Evolutionary conservation across 2,113 vertebrate species (phyloP).

Genomic region (Psephotus haematonotus): DNA sequence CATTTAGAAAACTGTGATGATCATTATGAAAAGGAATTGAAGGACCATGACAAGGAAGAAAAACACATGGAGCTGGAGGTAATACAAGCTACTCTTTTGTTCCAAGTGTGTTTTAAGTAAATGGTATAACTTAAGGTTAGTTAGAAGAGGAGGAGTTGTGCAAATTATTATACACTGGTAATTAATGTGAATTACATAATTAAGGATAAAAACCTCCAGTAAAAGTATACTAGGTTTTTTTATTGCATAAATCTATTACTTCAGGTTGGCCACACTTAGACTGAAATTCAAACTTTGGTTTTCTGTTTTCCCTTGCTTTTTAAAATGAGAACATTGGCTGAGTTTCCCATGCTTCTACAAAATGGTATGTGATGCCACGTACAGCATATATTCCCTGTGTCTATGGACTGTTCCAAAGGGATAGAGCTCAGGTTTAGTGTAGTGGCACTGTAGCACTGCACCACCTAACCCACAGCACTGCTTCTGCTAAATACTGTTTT

Average conservation of each 20-base stretch:
- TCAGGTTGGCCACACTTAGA: background rate
- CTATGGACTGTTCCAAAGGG: background rate
- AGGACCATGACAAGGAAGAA: slow-evolving; percentile 52
- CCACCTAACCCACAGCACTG: background rate
- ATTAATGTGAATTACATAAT: background rate
- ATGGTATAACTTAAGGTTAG: background rate
- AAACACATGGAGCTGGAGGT: slow-evolving; percentile 73
- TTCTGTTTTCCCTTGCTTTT: background rate
- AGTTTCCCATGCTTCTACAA: background rate
- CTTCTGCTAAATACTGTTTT: background rate
- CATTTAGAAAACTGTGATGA: background rate
- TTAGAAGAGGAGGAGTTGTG: background rate
- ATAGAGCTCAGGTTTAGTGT: background rate
- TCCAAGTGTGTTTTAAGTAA: background rate
- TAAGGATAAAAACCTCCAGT: background rate
- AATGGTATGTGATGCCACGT: rapidly evolving
- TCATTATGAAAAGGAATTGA: slow-evolving; percentile 12
- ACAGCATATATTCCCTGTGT: background rate
- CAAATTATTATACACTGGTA: background rate
- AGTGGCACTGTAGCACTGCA: background rate
- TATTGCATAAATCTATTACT: background rate
- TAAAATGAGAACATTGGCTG: background rate
- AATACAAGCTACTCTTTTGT: slow-evolving; percentile 31
- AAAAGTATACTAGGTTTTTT: background rate
- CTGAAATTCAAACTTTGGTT: background rate